A percentile compares a stretch with the other conserved stretches of the same genome.
These are phyloP conservation scores for Lethenteron camtschaticum DNA, from an alignment of 2,113 vertebrate species.

Conservation along the genomic window DNA sequence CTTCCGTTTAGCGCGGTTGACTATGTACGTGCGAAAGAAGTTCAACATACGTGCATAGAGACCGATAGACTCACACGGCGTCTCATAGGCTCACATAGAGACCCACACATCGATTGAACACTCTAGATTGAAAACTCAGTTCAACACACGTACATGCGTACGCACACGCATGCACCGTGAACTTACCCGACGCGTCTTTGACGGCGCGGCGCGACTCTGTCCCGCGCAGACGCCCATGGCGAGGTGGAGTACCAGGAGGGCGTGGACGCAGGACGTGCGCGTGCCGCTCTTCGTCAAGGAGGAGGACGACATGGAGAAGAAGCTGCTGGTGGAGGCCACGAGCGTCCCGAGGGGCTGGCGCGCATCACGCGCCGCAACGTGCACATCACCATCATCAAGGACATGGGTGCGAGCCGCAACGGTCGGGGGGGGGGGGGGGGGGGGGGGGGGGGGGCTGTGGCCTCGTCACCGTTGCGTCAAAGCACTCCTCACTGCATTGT, in stretches of 20 bases:
- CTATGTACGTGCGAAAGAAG: no score
- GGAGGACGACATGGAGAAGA: conserved; percentile 78
- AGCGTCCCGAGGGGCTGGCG: conserved; percentile 56
- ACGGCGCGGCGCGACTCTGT: background rate
- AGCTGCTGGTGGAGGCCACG: conserved; percentile 58
- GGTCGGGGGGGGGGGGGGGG: no score
- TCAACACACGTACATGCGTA: no score
- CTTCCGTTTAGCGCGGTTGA: no score
- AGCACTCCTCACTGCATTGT: no score
- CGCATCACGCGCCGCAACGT: conserved; percentile 49
- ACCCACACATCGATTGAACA: no score
- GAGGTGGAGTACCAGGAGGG: conserved; percentile 75
- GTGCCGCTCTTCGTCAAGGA: conserved; percentile 84
- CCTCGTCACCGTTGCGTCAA: background rate
- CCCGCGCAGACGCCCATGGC: conserved; percentile 48
- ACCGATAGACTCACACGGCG: no score
- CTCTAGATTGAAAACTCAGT: no score
- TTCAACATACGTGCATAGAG: no score
- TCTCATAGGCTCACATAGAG: no score
- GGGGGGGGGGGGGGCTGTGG: accelerated
- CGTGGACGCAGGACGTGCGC: conserved; percentile 64
- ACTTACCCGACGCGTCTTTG: no score
- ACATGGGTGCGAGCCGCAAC: conserved; percentile 32
- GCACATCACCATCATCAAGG: conserved; percentile 87
- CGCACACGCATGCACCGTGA: no score